These are phyloP conservation scores for Hemibagrus wyckioides DNA, from an alignment of 2,113 vertebrate genomes.

Conservation along the genomic window DNA sequence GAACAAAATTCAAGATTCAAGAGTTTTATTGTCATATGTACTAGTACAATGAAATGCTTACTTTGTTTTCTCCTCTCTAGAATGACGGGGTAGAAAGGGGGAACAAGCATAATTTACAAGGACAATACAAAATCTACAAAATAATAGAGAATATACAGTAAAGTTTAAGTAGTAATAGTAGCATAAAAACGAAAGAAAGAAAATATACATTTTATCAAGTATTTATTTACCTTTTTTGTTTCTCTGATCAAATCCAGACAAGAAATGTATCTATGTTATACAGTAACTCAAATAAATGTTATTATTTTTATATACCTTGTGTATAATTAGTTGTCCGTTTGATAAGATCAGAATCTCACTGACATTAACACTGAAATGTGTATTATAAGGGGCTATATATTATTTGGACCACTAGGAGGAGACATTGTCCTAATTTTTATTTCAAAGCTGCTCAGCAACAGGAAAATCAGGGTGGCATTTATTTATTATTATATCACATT, in stretches of 20 bases:
- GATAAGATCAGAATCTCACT: background rate
- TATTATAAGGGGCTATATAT: background rate
- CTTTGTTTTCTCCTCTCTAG: no score
- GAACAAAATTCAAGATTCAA: no score
- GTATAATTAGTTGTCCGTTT: background rate
- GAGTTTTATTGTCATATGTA: no score
- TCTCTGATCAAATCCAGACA: background rate
- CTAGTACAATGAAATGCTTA: no score
- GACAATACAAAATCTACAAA: no score
- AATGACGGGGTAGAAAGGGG: no score
- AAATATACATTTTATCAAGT: background rate
- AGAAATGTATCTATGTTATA: background rate
- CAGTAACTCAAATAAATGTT: background rate
- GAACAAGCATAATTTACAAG: no score
- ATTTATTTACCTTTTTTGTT: background rate
- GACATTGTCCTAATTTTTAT: background rate
- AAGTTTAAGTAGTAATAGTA: no score
- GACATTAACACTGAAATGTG: background rate
- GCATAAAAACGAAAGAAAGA: no score
- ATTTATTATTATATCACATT: conserved; percentile 1
- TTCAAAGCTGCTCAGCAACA: background rate
- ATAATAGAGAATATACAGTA: no score
- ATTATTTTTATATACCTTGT: no score
- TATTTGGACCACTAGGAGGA: background rate
- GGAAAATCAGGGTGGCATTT: background rate